Conservation (phyloP, 2,888 invertebrate species). For the Tinea semifulvella region DNA sequence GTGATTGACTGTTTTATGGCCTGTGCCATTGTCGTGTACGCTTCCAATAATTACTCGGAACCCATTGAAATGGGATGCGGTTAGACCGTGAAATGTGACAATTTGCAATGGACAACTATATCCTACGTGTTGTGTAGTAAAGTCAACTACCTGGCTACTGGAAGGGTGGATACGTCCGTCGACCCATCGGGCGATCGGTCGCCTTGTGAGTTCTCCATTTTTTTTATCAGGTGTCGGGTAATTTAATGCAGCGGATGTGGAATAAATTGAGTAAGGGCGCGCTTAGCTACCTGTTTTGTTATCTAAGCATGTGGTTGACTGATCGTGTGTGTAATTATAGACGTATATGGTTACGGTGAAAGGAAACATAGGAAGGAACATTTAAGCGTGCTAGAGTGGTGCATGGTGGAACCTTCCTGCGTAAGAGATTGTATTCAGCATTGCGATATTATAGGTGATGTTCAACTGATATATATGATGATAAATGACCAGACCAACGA, state of each 20-base stretch:
- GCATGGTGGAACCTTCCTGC: no score
- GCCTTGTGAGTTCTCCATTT: constrained; percentile 50
- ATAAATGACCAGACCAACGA: no score
- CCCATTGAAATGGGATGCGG: constrained; percentile 50
- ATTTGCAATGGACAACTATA: constrained; percentile 53
- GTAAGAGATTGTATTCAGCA: no score
- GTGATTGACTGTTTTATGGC: constrained; percentile 54
- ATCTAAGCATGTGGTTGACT: constrained; percentile 35
- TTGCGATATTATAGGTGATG: no score
- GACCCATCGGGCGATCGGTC: constrained; percentile 48
- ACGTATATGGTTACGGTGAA: no score
- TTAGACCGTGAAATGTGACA: constrained; percentile 62
- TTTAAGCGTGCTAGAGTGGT: no score
- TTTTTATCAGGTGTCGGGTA: constrained; percentile 41
- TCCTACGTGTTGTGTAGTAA: constrained; percentile 44
- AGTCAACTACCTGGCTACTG: constrained; percentile 57
- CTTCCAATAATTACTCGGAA: constrained; percentile 55
- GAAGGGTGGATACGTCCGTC: constrained; percentile 43
- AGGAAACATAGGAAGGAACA: no score
- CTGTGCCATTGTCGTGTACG: constrained; percentile 56
- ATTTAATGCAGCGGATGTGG: constrained; percentile 63
- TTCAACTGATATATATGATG: no score
- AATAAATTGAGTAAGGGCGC: constrained; percentile 64
- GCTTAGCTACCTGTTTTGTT: constrained; percentile 63
- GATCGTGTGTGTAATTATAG: constrained; percentile 25